Evolutionary conservation across 2,797 vertebrate genomes (phyloP), one percentile per base, ranked within the genome.

Genomic region (Glossophaga mutica): DNA sequence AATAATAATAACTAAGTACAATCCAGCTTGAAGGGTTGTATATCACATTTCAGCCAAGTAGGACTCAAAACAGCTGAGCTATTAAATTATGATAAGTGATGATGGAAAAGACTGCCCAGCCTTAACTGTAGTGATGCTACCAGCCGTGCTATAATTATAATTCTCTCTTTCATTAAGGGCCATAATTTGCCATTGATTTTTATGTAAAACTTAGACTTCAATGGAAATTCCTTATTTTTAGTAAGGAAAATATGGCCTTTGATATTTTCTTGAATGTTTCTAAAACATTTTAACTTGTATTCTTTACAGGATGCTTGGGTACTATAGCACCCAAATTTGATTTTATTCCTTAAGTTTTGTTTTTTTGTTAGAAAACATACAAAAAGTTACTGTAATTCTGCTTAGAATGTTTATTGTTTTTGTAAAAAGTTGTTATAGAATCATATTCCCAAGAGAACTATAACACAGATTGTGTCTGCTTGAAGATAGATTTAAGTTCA

Each of bases 1-100:
- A 95, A 79, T 76, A 86, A 87, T 94, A 95, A 92, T 96, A 96
- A 92, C 78, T 95, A 94, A 96, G 94, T 96, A 87, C n/a, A 70
- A 81, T 78, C 21, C 12, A 94, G 79, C 19, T 46, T 57, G 29
- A 89, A 91, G 94, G 85, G 21, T 79, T 97, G 24, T 57, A 32
- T 73, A 88, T 94, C 22, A 52, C 0, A 0, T 95, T 93, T 94
- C 55, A 94, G 88, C 90, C 84, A 94, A 97, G 62, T 59, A 96
- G 78, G 82, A 84, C 74, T 95, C 78, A 42, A 96, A 88, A 85
- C 62, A 96, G 85, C 93, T 83, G 94, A 97, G 95, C 62, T 96
- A 74, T 85, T 96, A 96, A 95, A 86, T 97, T 39, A 46, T 84
- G 94, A 92, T 86, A 96, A 95, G 68, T 86, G 93, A 92, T 68